Evolutionary conservation across 1,140 invertebrate genomes (phyloP).

Genomic region (Metaphire vulgaris): DNA sequence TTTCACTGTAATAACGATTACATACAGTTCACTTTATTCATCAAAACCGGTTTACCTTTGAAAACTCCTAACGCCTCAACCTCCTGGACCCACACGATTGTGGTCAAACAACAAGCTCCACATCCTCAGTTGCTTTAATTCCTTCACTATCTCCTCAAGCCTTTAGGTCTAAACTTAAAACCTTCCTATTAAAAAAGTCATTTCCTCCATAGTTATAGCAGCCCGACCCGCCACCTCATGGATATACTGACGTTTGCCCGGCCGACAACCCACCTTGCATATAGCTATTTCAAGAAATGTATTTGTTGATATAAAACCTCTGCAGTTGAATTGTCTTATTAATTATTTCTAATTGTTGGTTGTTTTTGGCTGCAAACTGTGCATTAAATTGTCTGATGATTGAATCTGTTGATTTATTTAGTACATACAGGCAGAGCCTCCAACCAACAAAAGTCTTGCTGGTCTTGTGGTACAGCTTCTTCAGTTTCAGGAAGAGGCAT

Average conservation of each 20-base stretch:
- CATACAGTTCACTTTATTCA: too few species aligned
- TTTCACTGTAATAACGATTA: too few species aligned
- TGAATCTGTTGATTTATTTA: conserved; percentile 52
- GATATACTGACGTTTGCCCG: not conserved
- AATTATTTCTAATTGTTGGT: not conserved
- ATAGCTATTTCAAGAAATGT: not conserved
- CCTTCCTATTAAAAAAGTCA: too few species aligned
- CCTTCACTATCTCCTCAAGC: too few species aligned
- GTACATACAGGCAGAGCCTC: conserved; percentile 83
- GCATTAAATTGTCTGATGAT: not conserved
- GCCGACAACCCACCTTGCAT: not conserved
- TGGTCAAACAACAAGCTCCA: too few species aligned
- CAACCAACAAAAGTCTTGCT: conserved; percentile 82
- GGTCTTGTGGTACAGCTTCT: conserved; percentile 77
- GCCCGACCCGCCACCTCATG: too few species aligned
- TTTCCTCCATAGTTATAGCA: too few species aligned
- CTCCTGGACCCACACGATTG: too few species aligned
- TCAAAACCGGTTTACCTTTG: too few species aligned
- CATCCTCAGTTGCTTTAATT: too few species aligned
- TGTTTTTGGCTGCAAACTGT: not conserved
- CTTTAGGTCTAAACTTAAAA: too few species aligned
- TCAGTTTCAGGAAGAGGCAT: conserved; percentile 92
- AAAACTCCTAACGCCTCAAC: too few species aligned
- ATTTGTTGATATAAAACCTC: not conserved
- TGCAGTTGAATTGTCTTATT: not conserved